A percentile compares a stretch with the other conserved stretches of the same genome.
Conservation (phyloP, 2,113 vertebrate genomes). For the Vidua chalybeata region DNA sequence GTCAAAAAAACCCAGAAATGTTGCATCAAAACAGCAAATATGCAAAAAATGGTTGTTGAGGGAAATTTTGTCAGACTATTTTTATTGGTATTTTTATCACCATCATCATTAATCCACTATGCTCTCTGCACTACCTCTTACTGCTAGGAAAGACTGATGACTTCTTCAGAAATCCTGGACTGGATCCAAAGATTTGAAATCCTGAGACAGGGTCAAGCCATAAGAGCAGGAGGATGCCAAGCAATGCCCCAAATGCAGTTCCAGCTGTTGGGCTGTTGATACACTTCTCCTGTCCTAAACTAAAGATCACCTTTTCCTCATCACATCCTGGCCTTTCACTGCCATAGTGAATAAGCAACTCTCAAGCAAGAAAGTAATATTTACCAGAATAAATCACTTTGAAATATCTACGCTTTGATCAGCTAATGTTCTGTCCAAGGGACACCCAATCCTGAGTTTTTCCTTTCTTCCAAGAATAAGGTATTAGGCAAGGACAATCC, state of each 20-base stretch:
- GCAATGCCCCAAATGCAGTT: not conserved
- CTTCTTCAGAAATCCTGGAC: not conserved
- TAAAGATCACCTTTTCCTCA: not conserved
- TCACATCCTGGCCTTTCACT: not conserved
- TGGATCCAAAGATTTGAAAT: not conserved
- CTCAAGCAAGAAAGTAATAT: not conserved
- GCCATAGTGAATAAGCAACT: not conserved
- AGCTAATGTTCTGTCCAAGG: not conserved
- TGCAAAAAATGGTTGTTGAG: not conserved
- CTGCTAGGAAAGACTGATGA: not conserved
- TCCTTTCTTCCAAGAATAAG: not conserved
- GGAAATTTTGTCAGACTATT: not conserved
- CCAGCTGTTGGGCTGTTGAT: not conserved
- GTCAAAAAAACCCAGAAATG: not conserved
- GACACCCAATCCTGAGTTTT: not conserved
- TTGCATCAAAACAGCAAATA: not conserved
- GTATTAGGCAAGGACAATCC: not conserved
- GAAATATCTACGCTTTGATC: not conserved
- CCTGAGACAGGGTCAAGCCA: not conserved
- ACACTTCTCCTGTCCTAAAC: not conserved
- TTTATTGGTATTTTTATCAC: not conserved
- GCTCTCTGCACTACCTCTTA: not conserved
- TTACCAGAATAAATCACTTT: not conserved
- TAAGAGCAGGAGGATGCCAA: not conserved
- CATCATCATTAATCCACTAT: not conserved